These are phyloP conservation scores for Ferrisia virgata DNA, from an alignment of 2,888 invertebrate species.

Conservation along the genomic window DNA sequence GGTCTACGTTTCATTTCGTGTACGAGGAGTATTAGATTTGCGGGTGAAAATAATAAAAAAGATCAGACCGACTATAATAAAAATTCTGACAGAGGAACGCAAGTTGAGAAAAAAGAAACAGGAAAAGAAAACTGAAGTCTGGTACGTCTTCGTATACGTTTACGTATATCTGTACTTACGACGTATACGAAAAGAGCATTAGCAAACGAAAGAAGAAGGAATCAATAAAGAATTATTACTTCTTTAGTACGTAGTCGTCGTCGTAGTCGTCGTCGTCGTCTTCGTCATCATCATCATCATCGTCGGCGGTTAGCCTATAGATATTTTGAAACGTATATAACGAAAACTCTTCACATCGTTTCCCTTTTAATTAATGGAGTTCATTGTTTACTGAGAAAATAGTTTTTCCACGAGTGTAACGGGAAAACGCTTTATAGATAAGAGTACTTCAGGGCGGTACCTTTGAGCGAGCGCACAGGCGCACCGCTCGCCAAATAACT, in stretches of 20 bases:
- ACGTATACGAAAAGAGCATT: neutral
- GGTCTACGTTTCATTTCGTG: neutral
- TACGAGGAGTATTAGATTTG: neutral
- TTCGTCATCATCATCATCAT: neutral
- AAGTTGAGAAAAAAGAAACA: neutral
- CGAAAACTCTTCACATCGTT: slow-evolving; percentile 38
- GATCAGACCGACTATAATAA: neutral
- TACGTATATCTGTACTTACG: too few relatives aligned
- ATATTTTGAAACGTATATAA: slow-evolving; percentile 25
- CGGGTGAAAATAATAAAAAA: neutral
- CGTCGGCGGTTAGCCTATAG: slow-evolving; percentile 3
- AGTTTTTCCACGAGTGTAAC: slow-evolving; percentile 18
- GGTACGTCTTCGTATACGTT: neutral
- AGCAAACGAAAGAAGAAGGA: neutral
- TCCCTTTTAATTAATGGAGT: slow-evolving; percentile 39
- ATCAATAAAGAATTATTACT: slow-evolving; percentile 30
- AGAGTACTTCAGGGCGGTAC: slow-evolving; percentile 31
- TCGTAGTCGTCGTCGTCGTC: neutral
- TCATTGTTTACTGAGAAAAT: slow-evolving; percentile 40
- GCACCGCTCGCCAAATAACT: slow-evolving; percentile 4
- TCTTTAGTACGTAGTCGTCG: neutral
- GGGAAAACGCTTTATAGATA: slow-evolving; percentile 33
- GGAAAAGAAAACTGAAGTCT: neutral
- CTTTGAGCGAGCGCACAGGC: slow-evolving; percentile 32
- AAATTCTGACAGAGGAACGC: neutral